Evolutionary conservation across 2,797 vertebrate genomes (phyloP), one percentile per base, ranked within the genome.

Genomic region (Lepus oiostolus): DNA sequence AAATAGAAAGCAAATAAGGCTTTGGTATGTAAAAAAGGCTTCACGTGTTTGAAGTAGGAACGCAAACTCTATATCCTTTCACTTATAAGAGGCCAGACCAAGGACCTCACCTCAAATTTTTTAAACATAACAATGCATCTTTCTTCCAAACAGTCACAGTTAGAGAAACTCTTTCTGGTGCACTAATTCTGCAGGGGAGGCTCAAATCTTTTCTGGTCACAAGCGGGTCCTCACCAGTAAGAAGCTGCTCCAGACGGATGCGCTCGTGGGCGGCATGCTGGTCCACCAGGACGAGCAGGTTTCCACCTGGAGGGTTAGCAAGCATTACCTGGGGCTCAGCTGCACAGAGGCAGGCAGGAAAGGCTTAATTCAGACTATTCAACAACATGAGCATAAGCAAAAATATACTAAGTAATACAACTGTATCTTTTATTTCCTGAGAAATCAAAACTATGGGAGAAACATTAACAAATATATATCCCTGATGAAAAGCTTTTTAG

Each of bases 251-350:
- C 93, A 99, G 97, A 42, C 99, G 99, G 80, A 99, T 98, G 72
- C 99, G 98, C 98, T 99, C 99, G 5, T 99, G 99, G 79, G 99
- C 99, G 87, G 99, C 99, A 11, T 99, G 99, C 95, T 99, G 99
- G 97, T 99, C 99, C 93, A 99, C 99, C 94, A 99, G 97, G 90
- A 99, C 99, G 65, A 99, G 96, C n/a, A 99, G 99, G 97, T 99
- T 99, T 97, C 98, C 99, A 98, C 97, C 98, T 99, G 90, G 77
- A 97, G 97, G 67, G 62, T 35, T 71, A 65, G 67, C 94, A 81
- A 85, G 0, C 70, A 67, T 68, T 70, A 95, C 16, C 7, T 89
- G 90, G 42, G 13, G 58, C 68, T 82, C 81, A 93, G 14, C 42
- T 50, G 60, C 71, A 83, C 65, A 72, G 58, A 9, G n/a, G 30